phyloP scores from a whole-genome alignment of 2,113 vertebrate genomes.

The Sinocyclocheilus anshuiensis region DNA sequence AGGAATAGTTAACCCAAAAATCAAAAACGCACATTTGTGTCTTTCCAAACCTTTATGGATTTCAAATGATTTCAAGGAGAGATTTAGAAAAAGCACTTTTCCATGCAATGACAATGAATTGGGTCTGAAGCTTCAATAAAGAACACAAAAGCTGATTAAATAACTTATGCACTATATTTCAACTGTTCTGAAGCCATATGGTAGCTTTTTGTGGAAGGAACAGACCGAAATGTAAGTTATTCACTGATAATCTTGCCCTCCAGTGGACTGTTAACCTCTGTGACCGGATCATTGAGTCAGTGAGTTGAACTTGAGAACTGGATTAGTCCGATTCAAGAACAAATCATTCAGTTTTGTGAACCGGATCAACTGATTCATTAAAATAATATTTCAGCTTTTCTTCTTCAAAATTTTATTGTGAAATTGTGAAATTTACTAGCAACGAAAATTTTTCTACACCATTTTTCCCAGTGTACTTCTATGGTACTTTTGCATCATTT shows the following conservation, averaged over 20 bases:
- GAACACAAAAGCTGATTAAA: neutral
- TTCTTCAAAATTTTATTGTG: neutral
- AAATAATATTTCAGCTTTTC: neutral
- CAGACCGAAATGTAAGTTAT: slow-evolving; percentile 23
- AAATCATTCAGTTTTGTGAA: slow-evolving; percentile 31
- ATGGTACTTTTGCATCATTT: neutral
- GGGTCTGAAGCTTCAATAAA: neutral
- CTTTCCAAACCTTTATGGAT: neutral
- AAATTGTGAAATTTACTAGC: neutral
- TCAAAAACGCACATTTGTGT: neutral
- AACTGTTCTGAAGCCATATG: neutral
- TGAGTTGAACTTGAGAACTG: slow-evolving; percentile 15
- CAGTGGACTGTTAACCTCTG: slow-evolving; percentile 29
- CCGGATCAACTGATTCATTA: slow-evolving; percentile 22
- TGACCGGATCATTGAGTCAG: slow-evolving; percentile 22
- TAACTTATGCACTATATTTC: neutral
- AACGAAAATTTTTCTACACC: neutral
- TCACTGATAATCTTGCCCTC: slow-evolving; percentile 33
- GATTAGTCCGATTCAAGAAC: slow-evolving; percentile 20
- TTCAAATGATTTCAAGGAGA: neutral
- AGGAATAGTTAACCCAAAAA: neutral
- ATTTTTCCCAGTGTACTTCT: neutral
- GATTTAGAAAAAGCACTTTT: neutral
- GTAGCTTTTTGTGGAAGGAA: neutral
- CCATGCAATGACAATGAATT: neutral